Evolutionary conservation across 2,888 invertebrate genomes (phyloP).

Genomic region (Muscina levida): DNA sequence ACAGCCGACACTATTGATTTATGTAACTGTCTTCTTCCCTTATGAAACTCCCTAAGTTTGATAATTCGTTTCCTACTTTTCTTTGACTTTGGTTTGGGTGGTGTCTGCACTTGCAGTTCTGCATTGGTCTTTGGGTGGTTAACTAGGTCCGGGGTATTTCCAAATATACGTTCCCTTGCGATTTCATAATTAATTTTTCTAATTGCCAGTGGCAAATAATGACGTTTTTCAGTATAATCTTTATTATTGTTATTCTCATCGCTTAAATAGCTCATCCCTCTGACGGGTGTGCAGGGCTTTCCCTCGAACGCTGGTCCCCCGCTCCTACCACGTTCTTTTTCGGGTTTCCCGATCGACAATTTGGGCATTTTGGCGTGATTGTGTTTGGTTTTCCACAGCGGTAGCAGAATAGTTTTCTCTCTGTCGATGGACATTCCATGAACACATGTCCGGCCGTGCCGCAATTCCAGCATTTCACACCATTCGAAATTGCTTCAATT

Average conservation of each 20-base stretch:
- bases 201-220: background rate
- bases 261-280: background rate
- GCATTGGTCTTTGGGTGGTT: background rate
- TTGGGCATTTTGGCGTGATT: slow-evolving; percentile 18
- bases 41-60: background rate
- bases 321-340: background rate
- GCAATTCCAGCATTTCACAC: slow-evolving; percentile 33
- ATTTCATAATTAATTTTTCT: background rate
- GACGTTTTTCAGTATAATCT: background rate
- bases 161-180: background rate
- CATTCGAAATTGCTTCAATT: background rate
- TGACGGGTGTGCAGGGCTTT: background rate
- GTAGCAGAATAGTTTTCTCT: slow-evolving; percentile 22
- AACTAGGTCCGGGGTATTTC: background rate
- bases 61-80: background rate
- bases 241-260: background rate
- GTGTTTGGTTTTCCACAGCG: slow-evolving; percentile 25
- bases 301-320: slow-evolving; percentile 9
- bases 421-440: background rate
- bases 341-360: slow-evolving; percentile 20
- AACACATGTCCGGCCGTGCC: background rate
- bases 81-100: too few relatives aligned
- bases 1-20: background rate
- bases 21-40: background rate
- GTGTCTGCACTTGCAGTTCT: background rate